A percentile compares a stretch with the other conserved stretches of the same genome.
phyloP scores from a whole-genome alignment of 2,888 invertebrate species.

The Podotricha telesiphe region DNA sequence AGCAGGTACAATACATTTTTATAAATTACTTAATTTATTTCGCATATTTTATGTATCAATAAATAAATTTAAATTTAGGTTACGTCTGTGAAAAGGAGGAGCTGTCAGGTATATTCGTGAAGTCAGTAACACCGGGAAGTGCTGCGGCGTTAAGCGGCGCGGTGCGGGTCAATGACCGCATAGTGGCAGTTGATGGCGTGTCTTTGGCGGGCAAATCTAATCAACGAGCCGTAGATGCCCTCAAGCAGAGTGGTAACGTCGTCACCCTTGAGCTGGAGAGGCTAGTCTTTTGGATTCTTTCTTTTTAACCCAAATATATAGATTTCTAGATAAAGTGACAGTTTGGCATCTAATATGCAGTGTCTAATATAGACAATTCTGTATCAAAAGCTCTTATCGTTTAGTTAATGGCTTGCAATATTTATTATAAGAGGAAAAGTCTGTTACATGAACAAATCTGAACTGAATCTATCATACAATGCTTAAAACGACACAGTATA shows the following conservation, averaged over 20 bases:
- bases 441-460: no score
- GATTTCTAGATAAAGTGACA: no score
- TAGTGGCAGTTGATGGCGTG: constrained; percentile 98
- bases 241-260: constrained; percentile 95
- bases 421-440: no score
- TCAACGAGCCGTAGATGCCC: constrained; percentile 97
- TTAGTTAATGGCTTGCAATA: no score
- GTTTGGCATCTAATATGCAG: no score
- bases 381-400: no score
- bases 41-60: no score
- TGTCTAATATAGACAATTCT: no score
- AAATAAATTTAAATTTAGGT: constrained; percentile 68
- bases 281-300: constrained; percentile 28
- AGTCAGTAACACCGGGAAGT: constrained; percentile 97
- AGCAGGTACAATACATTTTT: constrained; percentile 82
- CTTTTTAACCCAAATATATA: neutral
- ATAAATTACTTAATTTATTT: neutral
- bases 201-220: constrained; percentile 97
- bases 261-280: constrained; percentile 95
- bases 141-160: constrained; percentile 96
- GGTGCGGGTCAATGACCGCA: constrained; percentile 98
- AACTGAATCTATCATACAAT: no score
- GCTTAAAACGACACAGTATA: no score
- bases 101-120: constrained; percentile 98
- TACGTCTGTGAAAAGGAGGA: constrained; percentile 99